Percentiles rank a stretch among this genome's conserved stretches.
Conservation (phyloP, 1,140 invertebrate species). For the Trialeurodes vaporariorum region DNA sequence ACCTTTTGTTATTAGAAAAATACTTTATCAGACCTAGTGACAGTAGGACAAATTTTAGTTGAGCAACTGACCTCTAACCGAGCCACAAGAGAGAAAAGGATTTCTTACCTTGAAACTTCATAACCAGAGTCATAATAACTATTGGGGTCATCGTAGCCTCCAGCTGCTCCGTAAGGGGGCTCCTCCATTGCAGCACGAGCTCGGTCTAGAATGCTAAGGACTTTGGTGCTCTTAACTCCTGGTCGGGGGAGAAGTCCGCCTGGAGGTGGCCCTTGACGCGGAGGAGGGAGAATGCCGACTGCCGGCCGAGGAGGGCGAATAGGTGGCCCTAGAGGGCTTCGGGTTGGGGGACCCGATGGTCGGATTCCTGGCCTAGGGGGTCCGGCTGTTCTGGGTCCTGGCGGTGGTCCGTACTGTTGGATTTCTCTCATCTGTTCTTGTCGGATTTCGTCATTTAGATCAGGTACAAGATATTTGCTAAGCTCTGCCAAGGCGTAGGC, state of each 20-base stretch:
- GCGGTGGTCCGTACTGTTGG: conserved; percentile 35
- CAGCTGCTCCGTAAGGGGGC: conserved; percentile 9
- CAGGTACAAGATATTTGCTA: conserved; percentile 42
- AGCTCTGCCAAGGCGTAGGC: conserved; percentile 75
- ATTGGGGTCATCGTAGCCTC: conserved; percentile 11
- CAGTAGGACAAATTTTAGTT: no score
- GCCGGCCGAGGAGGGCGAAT: conserved; percentile 37
- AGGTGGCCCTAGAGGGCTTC: conserved; percentile 22
- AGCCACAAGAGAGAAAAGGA: no score
- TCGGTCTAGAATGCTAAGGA: conserved; percentile 67
- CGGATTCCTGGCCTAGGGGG: conserved; percentile 24
- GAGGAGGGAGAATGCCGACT: conserved; percentile 33
- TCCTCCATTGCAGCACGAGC: conserved; percentile 65
- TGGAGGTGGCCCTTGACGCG: conserved; percentile 36
- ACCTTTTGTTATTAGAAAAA: no score
- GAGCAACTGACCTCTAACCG: no score
- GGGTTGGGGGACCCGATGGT: conserved; percentile 26
- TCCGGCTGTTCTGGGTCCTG: conserved; percentile 21
- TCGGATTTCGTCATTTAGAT: conserved; percentile 66
- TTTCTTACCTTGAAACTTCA: not conserved
- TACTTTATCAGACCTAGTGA: no score
- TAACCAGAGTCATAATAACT: conserved; percentile 15
- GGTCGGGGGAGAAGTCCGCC: conserved; percentile 36
- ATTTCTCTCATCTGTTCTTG: conserved; percentile 65
- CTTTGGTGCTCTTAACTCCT: conserved; percentile 54